Base-by-base conservation (phyloP, 2,888 invertebrate species). In the Mactromeris polynyma region DNA sequence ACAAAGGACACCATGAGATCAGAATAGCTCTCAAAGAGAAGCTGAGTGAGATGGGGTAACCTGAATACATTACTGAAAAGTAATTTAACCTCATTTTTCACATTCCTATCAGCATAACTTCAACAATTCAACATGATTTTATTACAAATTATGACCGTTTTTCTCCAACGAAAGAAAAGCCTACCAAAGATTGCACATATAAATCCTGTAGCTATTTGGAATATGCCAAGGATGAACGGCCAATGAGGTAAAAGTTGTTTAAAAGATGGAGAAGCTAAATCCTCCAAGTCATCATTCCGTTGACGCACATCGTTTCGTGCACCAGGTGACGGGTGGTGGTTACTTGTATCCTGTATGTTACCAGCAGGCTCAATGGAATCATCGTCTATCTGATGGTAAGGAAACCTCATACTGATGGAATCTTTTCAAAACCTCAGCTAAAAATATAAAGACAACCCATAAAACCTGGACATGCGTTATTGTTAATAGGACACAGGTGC, bases 341-440 rank as follows among this genome's bases (percentile, higher is more conserved):
- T 6, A 26, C 19, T 38, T 2, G 31, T 6, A 26, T 58, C 33
- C 73, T 85, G 83, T 6, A 84, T 77, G 36, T 78, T 82, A 1
- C 81, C 82, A 11, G 33, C 64, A 19, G 54, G 21, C 19, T 89
- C 87, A 19, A 85, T 54, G 11, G 81, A 54, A 36, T 82, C 85
- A 9, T 89, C 89, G 19, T 89, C 89, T 40, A 89, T 82, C 21
- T 84, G 85, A 40, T 78, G 85, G 46, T 89, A 89, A 7, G 89
- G 78, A 78, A 89, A 87, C 40, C 87, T 84, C 88, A 88, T 88
- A 6, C 21, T 78, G 33, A 2, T 69, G 21, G 4, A 26, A 26
- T 85, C 64, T 33, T 19, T 2, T 36, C 19, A 17, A 73, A 33
- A 21, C 9, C 14, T 73, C 73, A 73, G 33, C 73, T 73, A 36